Evolutionary conservation across 2,888 invertebrate genomes (phyloP).

Genomic region (Oscheius sp.): DNA sequence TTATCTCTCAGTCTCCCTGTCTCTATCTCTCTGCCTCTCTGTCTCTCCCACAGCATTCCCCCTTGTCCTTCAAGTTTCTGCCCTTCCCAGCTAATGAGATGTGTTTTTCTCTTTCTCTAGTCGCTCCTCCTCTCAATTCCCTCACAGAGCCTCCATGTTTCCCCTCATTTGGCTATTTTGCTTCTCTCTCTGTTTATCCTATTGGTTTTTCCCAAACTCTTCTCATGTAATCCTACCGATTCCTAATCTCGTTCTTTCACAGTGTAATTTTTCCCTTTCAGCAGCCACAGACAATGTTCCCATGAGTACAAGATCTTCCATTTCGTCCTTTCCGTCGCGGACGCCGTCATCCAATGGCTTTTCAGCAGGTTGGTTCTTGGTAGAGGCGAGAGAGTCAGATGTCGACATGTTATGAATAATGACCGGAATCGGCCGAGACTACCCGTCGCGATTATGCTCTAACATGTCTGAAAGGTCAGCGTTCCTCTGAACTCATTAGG

Average conservation of each 20-base stretch:
- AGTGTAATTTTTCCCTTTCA: not conserved
- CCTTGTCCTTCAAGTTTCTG: not conserved
- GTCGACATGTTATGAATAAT: too few species aligned
- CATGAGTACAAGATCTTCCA: constrained; percentile 18
- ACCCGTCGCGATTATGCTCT: too few species aligned
- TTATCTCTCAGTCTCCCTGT: not conserved
- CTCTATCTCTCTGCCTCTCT: constrained; percentile 3
- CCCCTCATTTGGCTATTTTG: not conserved
- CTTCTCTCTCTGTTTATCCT: constrained; percentile 1
- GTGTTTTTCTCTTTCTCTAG: not conserved
- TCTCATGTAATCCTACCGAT: not conserved
- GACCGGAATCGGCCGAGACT: too few species aligned
- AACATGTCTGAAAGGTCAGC: too few species aligned
- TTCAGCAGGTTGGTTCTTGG: constrained; percentile 5
- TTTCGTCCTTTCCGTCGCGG: constrained; percentile 21
- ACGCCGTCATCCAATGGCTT: constrained; percentile 29
- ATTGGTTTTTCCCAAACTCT: not conserved
- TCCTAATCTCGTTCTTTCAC: not conserved
- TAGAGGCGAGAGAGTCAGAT: too few species aligned
- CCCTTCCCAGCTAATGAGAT: constrained; percentile 5
- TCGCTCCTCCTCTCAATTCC: not conserved
- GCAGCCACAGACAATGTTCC: not conserved
- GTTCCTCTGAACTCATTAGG: too few species aligned
- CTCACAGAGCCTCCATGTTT: not conserved
- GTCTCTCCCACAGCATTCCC: not conserved